Conservation (phyloP, 2,113 vertebrate species). For the Cranoglanis bouderius region DNA sequence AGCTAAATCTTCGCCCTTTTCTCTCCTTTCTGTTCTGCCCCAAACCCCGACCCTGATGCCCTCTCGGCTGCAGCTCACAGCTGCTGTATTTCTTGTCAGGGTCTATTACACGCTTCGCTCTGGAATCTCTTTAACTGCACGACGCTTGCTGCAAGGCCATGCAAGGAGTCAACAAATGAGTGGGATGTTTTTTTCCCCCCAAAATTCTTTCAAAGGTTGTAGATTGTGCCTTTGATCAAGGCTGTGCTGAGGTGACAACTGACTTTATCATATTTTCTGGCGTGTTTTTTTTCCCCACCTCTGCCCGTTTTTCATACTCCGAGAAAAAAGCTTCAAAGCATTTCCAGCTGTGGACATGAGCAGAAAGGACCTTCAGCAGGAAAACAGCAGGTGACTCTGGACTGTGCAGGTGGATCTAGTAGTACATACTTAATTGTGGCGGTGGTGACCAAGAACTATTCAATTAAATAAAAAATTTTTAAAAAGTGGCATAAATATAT, state of each 20-base stretch:
- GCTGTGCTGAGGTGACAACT: conserved; percentile 22
- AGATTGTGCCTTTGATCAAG: conserved; percentile 41
- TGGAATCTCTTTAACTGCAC: conserved; percentile 38
- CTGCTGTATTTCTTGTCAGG: conserved; percentile 21
- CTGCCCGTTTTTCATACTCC: background rate
- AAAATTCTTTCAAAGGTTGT: conserved; percentile 35
- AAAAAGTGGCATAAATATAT: background rate
- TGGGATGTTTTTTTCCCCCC: background rate
- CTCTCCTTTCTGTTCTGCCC: conserved; percentile 6
- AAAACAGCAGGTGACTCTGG: background rate
- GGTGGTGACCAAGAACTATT: background rate
- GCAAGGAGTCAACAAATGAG: conserved; percentile 39
- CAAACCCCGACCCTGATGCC: conserved; percentile 1
- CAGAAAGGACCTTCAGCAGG: background rate
- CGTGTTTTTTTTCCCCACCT: background rate
- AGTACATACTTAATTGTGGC: background rate
- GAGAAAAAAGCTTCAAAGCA: conserved; percentile 32
- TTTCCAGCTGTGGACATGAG: conserved; percentile 10
- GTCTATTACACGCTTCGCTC: conserved; percentile 39
- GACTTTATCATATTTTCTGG: conserved; percentile 37
- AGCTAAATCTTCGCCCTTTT: conserved; percentile 8
- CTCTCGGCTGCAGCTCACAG: conserved; percentile 39
- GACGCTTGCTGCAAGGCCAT: conserved; percentile 6
- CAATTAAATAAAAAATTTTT: background rate
- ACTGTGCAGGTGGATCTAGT: conserved; percentile 3